phyloP scores from a whole-genome alignment of 2,888 invertebrate species.

The Tenthredo mesomela region DNA sequence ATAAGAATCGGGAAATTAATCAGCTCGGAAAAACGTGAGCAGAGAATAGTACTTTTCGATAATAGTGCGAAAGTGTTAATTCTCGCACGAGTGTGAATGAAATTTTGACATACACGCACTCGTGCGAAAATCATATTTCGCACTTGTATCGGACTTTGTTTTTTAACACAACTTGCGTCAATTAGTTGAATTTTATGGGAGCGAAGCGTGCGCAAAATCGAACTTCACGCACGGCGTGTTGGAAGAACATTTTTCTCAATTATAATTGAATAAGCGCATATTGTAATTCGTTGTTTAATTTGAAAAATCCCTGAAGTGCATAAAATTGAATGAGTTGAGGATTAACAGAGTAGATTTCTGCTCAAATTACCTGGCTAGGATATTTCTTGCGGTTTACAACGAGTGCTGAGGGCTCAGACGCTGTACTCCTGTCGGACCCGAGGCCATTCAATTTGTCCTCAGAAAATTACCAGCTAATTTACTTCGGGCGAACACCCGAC shows the following conservation, averaged over 20 bases:
- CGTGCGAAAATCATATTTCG: no score
- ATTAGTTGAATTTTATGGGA: no score
- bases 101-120: no score
- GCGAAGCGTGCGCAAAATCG: no score
- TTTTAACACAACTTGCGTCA: no score
- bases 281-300: neutral
- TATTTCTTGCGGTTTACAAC: slow-evolving; percentile 14
- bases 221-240: no score
- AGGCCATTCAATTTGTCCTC: slow-evolving; percentile 47
- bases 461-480: slow-evolving; percentile 49
- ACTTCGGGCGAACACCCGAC: slow-evolving; percentile 9
- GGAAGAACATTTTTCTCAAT: no score
- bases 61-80: no score
- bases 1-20: neutral
- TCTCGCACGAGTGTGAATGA: no score
- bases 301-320: neutral
- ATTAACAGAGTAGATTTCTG: neutral
- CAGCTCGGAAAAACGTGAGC: no score
- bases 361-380: neutral
- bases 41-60: no score
- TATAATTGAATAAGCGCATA: neutral
- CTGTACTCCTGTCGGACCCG: slow-evolving; percentile 19
- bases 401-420: neutral
- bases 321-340: neutral
- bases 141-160: no score